A percentile compares a stretch with the other conserved stretches of the same genome.
phyloP scores from a whole-genome alignment of 2,113 vertebrate genomes.

The Crotalus tigris region DNA sequence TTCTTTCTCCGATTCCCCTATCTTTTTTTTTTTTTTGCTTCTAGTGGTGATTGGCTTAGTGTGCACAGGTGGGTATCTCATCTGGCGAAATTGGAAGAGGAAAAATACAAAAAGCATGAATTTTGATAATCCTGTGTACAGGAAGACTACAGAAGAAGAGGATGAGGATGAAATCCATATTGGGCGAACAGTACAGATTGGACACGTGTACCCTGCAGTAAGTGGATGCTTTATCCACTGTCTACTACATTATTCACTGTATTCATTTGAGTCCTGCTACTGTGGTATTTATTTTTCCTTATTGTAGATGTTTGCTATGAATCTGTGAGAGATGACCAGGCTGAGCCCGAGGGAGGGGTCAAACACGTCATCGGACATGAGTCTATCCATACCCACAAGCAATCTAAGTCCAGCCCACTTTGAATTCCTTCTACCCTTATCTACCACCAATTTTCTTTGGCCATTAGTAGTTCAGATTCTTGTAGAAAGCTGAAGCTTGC shows the following conservation, averaged over 20 bases:
- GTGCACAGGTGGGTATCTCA: conserved; percentile 90
- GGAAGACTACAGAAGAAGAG: conserved; percentile 96
- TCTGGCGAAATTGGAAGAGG: conserved; percentile 98
- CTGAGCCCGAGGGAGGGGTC: background rate
- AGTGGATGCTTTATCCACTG: conserved; percentile 39
- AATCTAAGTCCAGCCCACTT: background rate
- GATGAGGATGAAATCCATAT: conserved; percentile 94
- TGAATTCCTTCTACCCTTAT: background rate
- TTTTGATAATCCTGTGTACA: conserved; percentile 98
- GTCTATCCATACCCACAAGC: background rate
- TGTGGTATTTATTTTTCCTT: background rate
- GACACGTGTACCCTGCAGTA: conserved; percentile 96
- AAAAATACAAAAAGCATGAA: conserved; percentile 99
- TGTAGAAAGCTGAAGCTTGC: background rate
- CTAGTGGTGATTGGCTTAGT: conserved; percentile 89
- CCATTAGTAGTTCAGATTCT: background rate
- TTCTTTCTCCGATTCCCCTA: conserved; percentile 24
- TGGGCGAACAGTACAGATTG: conserved; percentile 88
- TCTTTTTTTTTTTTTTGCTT: background rate
- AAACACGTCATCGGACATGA: background rate
- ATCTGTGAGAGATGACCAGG: background rate
- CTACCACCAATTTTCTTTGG: background rate
- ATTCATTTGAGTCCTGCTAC: background rate
- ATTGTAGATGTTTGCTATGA: background rate
- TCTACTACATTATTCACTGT: background rate